phyloP scores from a whole-genome alignment of 2,113 vertebrate species.

The Alectura lathami region DNA sequence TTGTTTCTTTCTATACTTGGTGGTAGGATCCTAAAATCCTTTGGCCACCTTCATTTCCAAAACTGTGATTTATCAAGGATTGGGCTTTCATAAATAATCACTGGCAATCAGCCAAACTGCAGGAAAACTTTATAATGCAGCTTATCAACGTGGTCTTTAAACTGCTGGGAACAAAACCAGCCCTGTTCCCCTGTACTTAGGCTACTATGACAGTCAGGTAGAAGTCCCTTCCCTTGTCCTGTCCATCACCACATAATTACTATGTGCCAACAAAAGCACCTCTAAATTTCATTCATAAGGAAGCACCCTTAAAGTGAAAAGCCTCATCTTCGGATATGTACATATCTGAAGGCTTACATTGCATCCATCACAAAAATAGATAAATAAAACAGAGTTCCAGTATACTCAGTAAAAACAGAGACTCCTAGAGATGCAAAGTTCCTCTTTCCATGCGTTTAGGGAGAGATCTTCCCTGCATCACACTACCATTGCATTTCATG shows the following conservation, averaged over 20 bases:
- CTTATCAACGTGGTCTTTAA: not conserved
- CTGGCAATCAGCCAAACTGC: not conserved
- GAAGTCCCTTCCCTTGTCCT: not conserved
- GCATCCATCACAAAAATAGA: not conserved
- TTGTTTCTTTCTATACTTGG: not conserved
- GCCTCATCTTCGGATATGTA: not conserved
- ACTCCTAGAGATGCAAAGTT: not conserved
- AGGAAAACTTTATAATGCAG: not conserved
- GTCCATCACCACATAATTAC: not conserved
- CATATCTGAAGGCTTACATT: not conserved
- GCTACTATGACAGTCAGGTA: rapidly evolving
- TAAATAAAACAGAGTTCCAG: not conserved
- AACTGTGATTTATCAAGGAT: not conserved
- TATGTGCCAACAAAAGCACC: not conserved
- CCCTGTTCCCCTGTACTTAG: not conserved
- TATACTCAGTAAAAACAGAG: no score
- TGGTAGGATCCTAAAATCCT: not conserved
- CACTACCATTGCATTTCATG: rapidly evolving
- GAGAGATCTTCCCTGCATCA: not conserved
- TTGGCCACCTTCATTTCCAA: not conserved
- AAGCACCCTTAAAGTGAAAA: not conserved
- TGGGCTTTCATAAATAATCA: not conserved
- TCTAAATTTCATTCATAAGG: not conserved
- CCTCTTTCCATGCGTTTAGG: not conserved
- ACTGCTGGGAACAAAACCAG: not conserved